These are phyloP conservation scores for Menura novaehollandiae DNA, from an alignment of 2,113 vertebrate species.

Conservation along the genomic window DNA sequence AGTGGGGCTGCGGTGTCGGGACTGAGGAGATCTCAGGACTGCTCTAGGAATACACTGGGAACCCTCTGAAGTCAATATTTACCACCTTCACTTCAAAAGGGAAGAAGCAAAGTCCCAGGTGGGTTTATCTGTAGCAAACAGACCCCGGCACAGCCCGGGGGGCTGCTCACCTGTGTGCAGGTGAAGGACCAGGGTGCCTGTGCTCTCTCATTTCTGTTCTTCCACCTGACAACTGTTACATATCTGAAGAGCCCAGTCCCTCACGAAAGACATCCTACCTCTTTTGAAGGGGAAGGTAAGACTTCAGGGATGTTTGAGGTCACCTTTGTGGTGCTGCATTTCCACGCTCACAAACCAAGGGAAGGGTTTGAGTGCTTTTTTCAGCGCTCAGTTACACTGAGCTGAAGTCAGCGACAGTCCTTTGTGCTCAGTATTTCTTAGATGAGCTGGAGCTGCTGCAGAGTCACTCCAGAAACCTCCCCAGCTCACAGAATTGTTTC, in stretches of 20 bases:
- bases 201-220: not conserved
- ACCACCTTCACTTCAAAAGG: not conserved
- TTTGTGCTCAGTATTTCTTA: not conserved
- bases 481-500: not conserved
- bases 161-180: not conserved
- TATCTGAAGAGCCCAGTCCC: not conserved
- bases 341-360: not conserved
- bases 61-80: not conserved
- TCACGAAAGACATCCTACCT: not conserved
- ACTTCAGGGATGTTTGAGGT: not conserved
- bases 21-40: not conserved
- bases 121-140: not conserved
- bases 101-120: not conserved
- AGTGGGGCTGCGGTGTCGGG: not conserved
- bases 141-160: fast-evolving
- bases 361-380: not conserved
- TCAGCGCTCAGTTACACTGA: not conserved
- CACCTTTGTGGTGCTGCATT: not conserved
- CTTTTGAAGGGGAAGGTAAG: not conserved
- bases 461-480: not conserved
- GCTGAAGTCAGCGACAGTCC: not conserved
- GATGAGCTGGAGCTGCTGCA: not conserved
- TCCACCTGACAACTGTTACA: not conserved
- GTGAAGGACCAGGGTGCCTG: not conserved
- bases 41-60: not conserved